These are phyloP conservation scores for Gymnocypris eckloni DNA, from an alignment of 2,797 vertebrate species.

Conservation along the genomic window DNA sequence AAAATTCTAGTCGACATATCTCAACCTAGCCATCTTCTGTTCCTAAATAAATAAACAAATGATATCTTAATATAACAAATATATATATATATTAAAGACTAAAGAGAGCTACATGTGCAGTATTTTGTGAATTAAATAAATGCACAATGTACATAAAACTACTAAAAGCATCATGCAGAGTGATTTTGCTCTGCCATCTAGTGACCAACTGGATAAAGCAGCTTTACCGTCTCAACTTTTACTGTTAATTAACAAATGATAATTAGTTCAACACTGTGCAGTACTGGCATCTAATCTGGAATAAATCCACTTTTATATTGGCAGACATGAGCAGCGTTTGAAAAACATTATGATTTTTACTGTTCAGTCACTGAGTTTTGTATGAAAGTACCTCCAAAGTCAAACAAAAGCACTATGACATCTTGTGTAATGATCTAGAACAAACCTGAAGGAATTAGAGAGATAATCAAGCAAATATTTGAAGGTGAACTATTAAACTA, in stretches of 20 bases:
- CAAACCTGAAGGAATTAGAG: neutral
- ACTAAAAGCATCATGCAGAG: neutral
- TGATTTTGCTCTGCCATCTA: slow-evolving; percentile 37
- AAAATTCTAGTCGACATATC: neutral
- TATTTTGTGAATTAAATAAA: neutral
- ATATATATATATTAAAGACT: neutral
- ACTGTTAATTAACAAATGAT: neutral
- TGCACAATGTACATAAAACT: neutral
- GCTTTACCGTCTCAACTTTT: neutral
- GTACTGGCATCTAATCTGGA: neutral
- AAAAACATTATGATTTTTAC: slow-evolving; percentile 25
- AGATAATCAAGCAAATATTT: slow-evolving; percentile 7
- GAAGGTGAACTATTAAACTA: neutral
- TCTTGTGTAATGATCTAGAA: neutral
- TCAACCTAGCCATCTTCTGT: neutral
- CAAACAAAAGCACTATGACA: neutral
- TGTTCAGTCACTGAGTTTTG: neutral
- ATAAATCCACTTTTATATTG: slow-evolving; percentile 7
- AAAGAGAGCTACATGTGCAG: neutral
- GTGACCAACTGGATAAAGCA: slow-evolving; percentile 4
- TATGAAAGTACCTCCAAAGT: neutral
- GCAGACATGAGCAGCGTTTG: slow-evolving; percentile 18
- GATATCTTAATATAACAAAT: too few relatives aligned
- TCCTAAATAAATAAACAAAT: neutral
- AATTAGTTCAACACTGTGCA: slow-evolving; percentile 11